phyloP scores from a whole-genome alignment of 2,113 vertebrate genomes.

The Eonycteris spelaea region DNA sequence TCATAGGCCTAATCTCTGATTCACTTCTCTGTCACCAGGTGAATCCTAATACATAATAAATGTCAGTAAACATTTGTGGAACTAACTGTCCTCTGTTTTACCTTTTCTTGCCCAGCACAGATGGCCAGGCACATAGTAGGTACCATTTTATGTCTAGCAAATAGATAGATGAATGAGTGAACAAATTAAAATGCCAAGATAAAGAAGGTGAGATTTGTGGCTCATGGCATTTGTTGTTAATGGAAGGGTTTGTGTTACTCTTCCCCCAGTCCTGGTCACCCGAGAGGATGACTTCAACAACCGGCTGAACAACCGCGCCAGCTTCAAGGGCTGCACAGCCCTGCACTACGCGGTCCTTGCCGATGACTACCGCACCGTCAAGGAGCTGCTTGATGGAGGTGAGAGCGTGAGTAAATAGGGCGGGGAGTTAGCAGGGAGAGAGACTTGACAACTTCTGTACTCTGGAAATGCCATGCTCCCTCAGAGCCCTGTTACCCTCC shows the following conservation, averaged over 20 bases:
- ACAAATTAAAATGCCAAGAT: constrained; percentile 3
- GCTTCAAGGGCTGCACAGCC: constrained; percentile 93
- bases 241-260: constrained; percentile 5
- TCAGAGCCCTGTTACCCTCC: background rate
- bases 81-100: background rate
- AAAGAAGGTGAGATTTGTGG: background rate
- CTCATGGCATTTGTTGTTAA: constrained; percentile 36
- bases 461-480: background rate
- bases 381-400: constrained; percentile 92
- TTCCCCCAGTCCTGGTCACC: constrained; percentile 89
- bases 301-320: constrained; percentile 92
- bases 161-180: background rate
- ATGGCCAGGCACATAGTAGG: background rate
- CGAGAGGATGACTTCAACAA: constrained; percentile 97
- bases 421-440: background rate
- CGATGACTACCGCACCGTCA: constrained; percentile 85
- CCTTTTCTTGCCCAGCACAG: background rate
- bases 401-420: constrained; percentile 38
- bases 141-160: background rate
- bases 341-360: constrained; percentile 95
- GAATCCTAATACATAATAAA: background rate
- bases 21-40: background rate
- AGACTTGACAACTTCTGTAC: background rate
- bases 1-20: background rate
- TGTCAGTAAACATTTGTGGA: constrained; percentile 23